Evolutionary conservation across 1,140 invertebrate genomes (phyloP).

Genomic region (Centruroides vittatus): DNA sequence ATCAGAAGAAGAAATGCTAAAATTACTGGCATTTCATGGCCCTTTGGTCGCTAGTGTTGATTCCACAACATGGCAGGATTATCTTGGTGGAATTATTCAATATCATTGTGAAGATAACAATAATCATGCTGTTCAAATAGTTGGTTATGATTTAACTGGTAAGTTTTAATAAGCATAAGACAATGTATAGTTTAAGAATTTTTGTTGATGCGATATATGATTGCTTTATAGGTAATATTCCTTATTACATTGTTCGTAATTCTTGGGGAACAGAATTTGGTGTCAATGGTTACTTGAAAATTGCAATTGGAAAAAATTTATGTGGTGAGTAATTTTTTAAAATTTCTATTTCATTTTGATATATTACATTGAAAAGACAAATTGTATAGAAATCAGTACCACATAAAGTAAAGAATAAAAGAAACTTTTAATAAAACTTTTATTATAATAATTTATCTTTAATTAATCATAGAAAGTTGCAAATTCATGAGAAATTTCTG

Average conservation of each 20-base stretch:
- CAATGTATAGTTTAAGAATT: no score
- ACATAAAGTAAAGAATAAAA: no score
- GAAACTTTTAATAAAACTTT: no score
- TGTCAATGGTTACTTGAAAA: conserved; percentile 55
- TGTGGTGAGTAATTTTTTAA: conserved; percentile 43
- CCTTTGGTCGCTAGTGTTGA: conserved; percentile 67
- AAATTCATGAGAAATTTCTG: no score
- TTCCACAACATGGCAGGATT: conserved; percentile 73
- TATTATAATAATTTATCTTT: no score
- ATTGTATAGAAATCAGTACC: no score
- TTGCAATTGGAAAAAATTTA: conserved; percentile 59
- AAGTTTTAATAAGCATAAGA: no score
- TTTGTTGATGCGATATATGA: no score
- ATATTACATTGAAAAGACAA: no score
- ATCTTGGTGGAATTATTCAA: conserved; percentile 69
- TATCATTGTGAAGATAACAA: conserved; percentile 25
- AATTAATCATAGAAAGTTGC: no score
- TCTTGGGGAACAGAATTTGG: conserved; percentile 70
- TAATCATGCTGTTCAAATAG: conserved; percentile 71
- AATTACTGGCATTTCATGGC: conserved; percentile 47
- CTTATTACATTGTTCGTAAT: conserved; percentile 72
- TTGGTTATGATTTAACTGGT: conserved; percentile 56
- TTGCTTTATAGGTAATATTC: conserved; percentile 36
- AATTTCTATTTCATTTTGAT: background rate
- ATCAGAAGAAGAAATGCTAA: conserved; percentile 48